Evolutionary conservation across 2,888 invertebrate genomes (phyloP).

Genomic region (Yponomeuta sedellus): DNA sequence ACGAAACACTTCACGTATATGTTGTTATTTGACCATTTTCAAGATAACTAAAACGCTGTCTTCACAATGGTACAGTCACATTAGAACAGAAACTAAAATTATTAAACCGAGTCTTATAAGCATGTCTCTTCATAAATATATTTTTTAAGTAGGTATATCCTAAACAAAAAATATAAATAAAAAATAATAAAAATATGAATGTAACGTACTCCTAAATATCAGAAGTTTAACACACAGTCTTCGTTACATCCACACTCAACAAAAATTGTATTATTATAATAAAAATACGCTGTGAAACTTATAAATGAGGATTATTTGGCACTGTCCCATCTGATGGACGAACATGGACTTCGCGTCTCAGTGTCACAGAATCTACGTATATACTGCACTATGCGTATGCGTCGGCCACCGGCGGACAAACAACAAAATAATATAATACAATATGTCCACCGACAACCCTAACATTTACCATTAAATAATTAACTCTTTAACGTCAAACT

Average conservation of each 20-base stretch:
- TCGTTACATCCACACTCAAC: conserved; percentile 71
- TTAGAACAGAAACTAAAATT: conserved; percentile 26
- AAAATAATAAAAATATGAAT: conserved; percentile 63
- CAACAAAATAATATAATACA: conserved; percentile 66
- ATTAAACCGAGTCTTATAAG: conserved; percentile 66
- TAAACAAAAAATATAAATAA: conserved; percentile 64
- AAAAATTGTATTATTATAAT: conserved; percentile 36
- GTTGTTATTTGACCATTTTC: conserved; percentile 33
- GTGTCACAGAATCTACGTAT: conserved; percentile 21
- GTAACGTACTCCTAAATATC: conserved; percentile 76
- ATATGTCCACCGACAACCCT: conserved; percentile 34
- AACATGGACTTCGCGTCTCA: conserved; percentile 49
- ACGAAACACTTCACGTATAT: conserved; percentile 14
- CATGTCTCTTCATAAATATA: conserved; percentile 55
- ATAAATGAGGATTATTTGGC: conserved; percentile 73
- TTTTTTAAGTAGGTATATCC: conserved; percentile 51
- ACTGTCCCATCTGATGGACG: conserved; percentile 64
- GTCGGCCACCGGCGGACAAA: conserved; percentile 31
- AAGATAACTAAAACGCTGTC: conserved; percentile 64
- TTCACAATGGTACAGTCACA: conserved; percentile 38
- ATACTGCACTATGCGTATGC: conserved; percentile 6
- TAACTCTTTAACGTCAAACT: conserved; percentile 66
- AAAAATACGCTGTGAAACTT: conserved; percentile 56
- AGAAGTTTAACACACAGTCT: conserved; percentile 71
- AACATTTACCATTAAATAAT: conserved; percentile 51